phyloP scores from a whole-genome alignment of 1,140 invertebrate species.

The Anoplolepis gracilipes region DNA sequence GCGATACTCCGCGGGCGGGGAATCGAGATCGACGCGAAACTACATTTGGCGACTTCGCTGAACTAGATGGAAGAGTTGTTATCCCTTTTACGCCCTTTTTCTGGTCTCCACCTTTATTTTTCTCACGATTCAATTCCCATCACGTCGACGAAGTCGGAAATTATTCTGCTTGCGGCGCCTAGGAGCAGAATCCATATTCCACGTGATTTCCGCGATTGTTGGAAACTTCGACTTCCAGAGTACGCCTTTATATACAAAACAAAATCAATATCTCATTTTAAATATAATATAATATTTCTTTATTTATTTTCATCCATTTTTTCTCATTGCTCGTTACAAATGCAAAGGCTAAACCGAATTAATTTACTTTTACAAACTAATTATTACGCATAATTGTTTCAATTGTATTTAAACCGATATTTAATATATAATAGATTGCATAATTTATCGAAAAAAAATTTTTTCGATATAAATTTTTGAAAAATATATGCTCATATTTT shows the following conservation, averaged over 20 bases:
- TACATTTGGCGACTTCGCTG: constrained; percentile 54
- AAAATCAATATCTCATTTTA: constrained; percentile 64
- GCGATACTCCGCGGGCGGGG: constrained; percentile 31
- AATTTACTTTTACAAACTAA: too few species aligned
- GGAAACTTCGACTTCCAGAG: constrained; percentile 48
- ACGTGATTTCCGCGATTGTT: constrained; percentile 61
- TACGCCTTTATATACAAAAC: constrained; percentile 18
- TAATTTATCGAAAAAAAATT: too few species aligned
- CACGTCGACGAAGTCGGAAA: constrained; percentile 66
- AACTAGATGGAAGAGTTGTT: constrained; percentile 55
- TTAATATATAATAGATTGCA: too few species aligned
- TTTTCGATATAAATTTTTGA: too few species aligned
- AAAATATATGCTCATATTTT: constrained; percentile 10
- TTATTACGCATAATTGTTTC: too few species aligned
- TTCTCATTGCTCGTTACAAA: too few species aligned
- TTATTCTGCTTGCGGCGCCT: constrained; percentile 60
- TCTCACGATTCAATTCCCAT: constrained; percentile 63
- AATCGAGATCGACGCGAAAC: constrained; percentile 52
- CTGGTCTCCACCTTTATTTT: constrained; percentile 44
- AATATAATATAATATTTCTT: constrained; percentile 38
- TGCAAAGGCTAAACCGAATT: too few species aligned
- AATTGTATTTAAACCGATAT: too few species aligned
- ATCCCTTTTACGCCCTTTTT: constrained; percentile 55
- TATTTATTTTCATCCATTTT: too few species aligned
- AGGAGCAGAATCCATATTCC: constrained; percentile 49